A percentile compares a stretch with the other conserved stretches of the same genome.
Conservation (phyloP, 2,113 vertebrate genomes). For the Pituophis catenifer region DNA sequence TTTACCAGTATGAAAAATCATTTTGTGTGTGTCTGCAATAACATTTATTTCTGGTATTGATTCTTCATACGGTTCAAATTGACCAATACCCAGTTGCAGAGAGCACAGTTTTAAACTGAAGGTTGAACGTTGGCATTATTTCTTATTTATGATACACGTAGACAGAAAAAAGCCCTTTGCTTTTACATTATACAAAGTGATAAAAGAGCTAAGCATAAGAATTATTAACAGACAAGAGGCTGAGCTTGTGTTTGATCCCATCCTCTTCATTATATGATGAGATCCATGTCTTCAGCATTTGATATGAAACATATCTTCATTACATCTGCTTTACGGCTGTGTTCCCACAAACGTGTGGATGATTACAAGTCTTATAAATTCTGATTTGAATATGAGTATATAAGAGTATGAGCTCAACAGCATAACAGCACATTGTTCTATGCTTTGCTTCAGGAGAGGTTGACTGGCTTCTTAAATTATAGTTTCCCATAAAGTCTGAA, state of each 20-base stretch:
- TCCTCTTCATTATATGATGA: background rate
- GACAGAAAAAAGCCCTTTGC: background rate
- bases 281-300: background rate
- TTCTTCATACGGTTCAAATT: background rate
- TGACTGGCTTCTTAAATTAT: background rate
- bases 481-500: background rate
- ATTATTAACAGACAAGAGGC: background rate
- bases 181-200: background rate
- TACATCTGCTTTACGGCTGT: background rate
- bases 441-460: background rate
- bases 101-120: background rate
- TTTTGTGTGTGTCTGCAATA: background rate
- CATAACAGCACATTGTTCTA: background rate
- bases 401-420: no score
- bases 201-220: background rate
- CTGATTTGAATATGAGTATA: background rate
- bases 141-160: background rate
- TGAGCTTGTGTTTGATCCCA: background rate
- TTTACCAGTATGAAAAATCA: background rate
- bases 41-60: slow-evolving; percentile 2
- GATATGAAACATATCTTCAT: background rate
- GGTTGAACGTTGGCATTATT: background rate
- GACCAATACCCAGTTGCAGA: background rate
- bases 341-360: background rate
- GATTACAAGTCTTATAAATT: background rate